These are phyloP conservation scores for Philopedon plagiatum DNA, from an alignment of 2,888 invertebrate species.

Conservation along the genomic window DNA sequence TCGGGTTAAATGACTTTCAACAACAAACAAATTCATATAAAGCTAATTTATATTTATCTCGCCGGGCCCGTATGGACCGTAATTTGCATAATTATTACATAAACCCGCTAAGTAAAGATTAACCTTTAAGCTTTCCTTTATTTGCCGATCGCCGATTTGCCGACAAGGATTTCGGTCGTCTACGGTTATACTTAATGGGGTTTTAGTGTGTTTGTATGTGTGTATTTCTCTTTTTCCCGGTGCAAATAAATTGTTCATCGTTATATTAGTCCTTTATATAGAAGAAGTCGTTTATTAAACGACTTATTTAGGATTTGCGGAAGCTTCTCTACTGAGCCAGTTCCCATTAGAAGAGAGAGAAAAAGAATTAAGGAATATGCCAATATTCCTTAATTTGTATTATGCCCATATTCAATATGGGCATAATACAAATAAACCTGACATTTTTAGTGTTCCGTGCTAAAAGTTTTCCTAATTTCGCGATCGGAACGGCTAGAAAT, in stretches of 20 bases:
- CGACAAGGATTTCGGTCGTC: neutral
- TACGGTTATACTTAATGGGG: neutral
- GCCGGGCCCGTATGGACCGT: slow-evolving; percentile 13
- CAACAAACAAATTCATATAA: slow-evolving; percentile 46
- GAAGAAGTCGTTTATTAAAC: no score
- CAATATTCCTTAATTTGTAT: no score
- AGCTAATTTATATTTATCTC: slow-evolving; percentile 50
- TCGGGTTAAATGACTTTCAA: slow-evolving; percentile 47
- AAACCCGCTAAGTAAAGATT: slow-evolving; percentile 40
- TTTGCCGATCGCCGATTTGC: slow-evolving; percentile 5
- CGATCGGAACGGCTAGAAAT: no score
- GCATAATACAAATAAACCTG: no score
- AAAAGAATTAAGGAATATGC: no score
- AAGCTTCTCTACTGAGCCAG: no score
- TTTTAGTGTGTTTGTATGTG: neutral
- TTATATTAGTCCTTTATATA: no score
- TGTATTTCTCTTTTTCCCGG: neutral
- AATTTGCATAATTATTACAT: slow-evolving; percentile 51
- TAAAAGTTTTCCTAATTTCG: no score
- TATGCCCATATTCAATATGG: no score
- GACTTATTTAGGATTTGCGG: no score
- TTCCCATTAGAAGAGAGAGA: no score
- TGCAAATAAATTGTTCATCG: neutral
- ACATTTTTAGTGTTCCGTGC: no score
- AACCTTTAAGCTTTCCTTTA: slow-evolving; percentile 13